Percentiles rank a stretch among this genome's conserved stretches.
Conservation (phyloP, 2,797 vertebrate species). For the Gallinago stenura region DNA sequence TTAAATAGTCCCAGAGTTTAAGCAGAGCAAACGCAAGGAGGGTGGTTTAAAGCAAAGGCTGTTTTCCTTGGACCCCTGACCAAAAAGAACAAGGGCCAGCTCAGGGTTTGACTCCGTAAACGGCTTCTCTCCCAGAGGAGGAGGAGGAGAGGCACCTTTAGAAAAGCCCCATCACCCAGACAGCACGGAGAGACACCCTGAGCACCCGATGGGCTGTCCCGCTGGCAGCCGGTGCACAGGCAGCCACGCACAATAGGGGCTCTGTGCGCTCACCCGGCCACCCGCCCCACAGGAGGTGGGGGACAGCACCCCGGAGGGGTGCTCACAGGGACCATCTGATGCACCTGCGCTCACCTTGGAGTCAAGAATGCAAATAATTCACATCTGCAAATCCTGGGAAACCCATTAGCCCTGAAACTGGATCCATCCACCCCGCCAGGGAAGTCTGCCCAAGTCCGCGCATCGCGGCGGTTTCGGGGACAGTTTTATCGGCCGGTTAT, state of each 20-base stretch:
- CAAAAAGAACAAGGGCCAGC: not conserved
- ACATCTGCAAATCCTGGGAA: constrained; percentile 66
- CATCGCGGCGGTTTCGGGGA: not conserved
- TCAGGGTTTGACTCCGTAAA: not conserved
- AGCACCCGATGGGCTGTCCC: not conserved
- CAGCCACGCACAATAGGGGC: constrained; percentile 69
- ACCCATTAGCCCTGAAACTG: constrained; percentile 13
- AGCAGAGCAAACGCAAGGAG: constrained; percentile 27
- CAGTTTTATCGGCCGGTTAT: not conserved
- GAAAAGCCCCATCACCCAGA: not conserved
- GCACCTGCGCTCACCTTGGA: constrained; percentile 77
- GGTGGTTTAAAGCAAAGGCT: not conserved
- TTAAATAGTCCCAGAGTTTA: constrained; percentile 74
- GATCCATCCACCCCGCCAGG: not conserved
- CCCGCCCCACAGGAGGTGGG: constrained; percentile 11
- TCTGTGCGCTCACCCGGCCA: constrained; percentile 35
- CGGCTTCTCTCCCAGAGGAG: fast-evolving
- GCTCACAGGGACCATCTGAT: constrained; percentile 1
- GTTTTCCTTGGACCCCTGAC: constrained; percentile 4
- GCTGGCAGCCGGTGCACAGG: not conserved
- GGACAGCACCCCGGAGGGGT: not conserved
- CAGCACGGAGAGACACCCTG: not conserved
- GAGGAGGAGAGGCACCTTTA: not conserved
- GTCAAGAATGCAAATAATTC: constrained; percentile 78
- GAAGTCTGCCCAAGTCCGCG: not conserved